A percentile compares a stretch with the other conserved stretches of the same genome.
phyloP scores from a whole-genome alignment of 2,113 vertebrate genomes.

The Mus musculus region GRCm39 chr3:57883501-57884000 shows the following conservation, averaged over 20 bases:
- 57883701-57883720: neutral
- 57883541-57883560: neutral
- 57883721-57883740: neutral
- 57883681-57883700: neutral
- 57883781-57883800: neutral
- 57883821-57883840: neutral
- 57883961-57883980: neutral
- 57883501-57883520: constrained; percentile 14
- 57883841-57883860: neutral
- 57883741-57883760: neutral
- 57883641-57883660: neutral
- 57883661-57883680: neutral
- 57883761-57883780: neutral
- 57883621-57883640: neutral
- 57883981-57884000: neutral
- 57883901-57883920: neutral
- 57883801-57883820: neutral
- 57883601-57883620: too few relatives aligned
- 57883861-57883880: neutral
- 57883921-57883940: neutral
- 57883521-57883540: neutral
- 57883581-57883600: neutral
- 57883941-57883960: neutral
- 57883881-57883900: constrained; percentile 8
- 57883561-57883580: neutral